Conservation (phyloP, 2,797 vertebrate genomes). For the Macropus fuliginosus region DNA sequence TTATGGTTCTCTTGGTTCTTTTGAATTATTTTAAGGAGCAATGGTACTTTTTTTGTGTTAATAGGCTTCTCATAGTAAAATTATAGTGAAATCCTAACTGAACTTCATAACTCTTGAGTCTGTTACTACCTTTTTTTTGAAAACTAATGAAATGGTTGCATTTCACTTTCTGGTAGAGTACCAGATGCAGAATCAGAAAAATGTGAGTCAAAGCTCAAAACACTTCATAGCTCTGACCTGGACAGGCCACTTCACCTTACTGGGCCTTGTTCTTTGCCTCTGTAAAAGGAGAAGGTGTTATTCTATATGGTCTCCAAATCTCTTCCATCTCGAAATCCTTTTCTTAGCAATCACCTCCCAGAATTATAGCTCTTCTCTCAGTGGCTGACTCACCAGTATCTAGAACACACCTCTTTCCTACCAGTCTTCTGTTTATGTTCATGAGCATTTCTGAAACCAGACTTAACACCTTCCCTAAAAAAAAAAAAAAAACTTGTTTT, state of each 20-base stretch:
- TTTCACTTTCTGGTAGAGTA: not conserved
- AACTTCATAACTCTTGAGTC: not conserved
- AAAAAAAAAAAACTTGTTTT: too few relatives aligned
- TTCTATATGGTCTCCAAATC: too few relatives aligned
- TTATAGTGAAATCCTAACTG: not conserved
- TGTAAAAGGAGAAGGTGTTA: too few relatives aligned
- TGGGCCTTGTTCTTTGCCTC: too few relatives aligned
- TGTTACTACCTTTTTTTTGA: not conserved
- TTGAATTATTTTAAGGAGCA: not conserved
- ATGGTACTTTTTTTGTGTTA: not conserved
- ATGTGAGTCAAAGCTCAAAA: not conserved
- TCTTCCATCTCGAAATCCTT: not conserved
- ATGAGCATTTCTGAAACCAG: too few relatives aligned
- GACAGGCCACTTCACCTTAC: not conserved
- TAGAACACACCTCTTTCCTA: too few relatives aligned
- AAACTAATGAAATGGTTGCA: not conserved
- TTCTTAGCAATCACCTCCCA: not conserved
- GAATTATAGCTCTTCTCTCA: too few relatives aligned
- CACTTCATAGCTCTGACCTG: not conserved
- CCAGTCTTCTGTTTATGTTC: too few relatives aligned
- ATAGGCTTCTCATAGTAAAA: not conserved
- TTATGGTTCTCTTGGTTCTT: not conserved
- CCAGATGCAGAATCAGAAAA: too few relatives aligned
- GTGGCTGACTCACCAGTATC: too few relatives aligned
- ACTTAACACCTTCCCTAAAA: too few relatives aligned